Evolutionary conservation across 1,140 invertebrate genomes (phyloP), one percentile per base, ranked within the genome.

Genomic region (Potamilus streckersoni): DNA sequence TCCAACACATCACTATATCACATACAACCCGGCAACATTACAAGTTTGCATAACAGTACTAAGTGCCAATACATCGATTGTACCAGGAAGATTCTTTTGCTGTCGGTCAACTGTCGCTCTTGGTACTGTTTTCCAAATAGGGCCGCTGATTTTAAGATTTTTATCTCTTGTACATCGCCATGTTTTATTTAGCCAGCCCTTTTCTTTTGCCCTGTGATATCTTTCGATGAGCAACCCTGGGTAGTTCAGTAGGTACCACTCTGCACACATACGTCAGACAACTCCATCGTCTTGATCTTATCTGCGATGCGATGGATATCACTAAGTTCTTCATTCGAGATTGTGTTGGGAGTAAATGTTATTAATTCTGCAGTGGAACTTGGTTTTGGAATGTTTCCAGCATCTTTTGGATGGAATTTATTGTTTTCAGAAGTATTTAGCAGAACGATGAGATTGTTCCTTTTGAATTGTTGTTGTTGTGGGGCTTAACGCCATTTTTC

Each of bases 181-280:
- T 55, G 56, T 70, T 27, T 61, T 49, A 2, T 69, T 69, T 16
- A 49, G 62, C 19, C 49, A 15, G n/a, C 38, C 58, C 49, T n/a
- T 55, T 71, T 68, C 56, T 76, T 61, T 60, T 66, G 11, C 69
- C 69, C 19, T 71, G 69, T 2, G 69, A 69, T 20, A 69, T 71
- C 69, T 62, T 71, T 31, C 69, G 17, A 12, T 71, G 74, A 16
- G 74, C 74, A 6, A 62, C 60, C 70, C 59, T 71, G 19, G 62
- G 74, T 8, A 31, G 23, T 56, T 62, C 71, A 63, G 59, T 61
- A 12, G 74, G 68, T 63, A 59, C n/a, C 69, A 72, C 61, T 19
- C 70, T 38, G 23, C 13, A 49, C 15, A 71, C 63, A 16, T 67
- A 69, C 13, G 69, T 69, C 20, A 76, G 11, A 69, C 69, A 76